Conservation (phyloP, 2,113 vertebrate species). For the Sphyrna mokarran region DNA sequence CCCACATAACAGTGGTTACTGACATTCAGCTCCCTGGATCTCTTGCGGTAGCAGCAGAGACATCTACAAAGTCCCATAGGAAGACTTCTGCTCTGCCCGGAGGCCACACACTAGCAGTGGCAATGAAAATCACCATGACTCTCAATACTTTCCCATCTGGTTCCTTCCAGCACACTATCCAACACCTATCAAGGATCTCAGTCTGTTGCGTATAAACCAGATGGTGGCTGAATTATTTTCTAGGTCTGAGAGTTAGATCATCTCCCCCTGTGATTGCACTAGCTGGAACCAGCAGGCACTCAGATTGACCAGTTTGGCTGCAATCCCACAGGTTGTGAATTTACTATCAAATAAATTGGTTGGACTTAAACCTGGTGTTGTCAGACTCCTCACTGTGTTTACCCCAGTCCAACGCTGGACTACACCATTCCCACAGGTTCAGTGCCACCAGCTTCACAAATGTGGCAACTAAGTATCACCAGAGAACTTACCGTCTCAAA, state of each 20-base stretch:
- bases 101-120: neutral
- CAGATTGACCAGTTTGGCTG: neutral
- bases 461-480: too few relatives aligned
- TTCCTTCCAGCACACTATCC: neutral
- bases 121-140: neutral
- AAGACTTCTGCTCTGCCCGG: neutral
- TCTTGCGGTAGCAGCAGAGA: neutral
- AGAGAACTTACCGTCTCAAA: too few relatives aligned
- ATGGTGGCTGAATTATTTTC: neutral
- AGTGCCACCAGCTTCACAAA: neutral
- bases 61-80: neutral
- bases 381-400: too few relatives aligned
- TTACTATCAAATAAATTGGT: too few relatives aligned
- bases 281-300: neutral
- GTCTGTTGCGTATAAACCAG: neutral
- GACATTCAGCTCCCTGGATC: neutral
- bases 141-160: neutral
- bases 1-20: neutral
- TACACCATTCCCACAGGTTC: too few relatives aligned
- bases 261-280: neutral
- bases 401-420: too few relatives aligned
- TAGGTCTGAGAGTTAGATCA: neutral
- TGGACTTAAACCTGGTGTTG: too few relatives aligned
- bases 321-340: too few relatives aligned
- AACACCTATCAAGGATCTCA: neutral